Percentiles rank a stretch among this genome's conserved stretches.
These are phyloP conservation scores for Fissipunctia ypsillon DNA, from an alignment of 2,888 invertebrate species.

Conservation along the genomic window DNA sequence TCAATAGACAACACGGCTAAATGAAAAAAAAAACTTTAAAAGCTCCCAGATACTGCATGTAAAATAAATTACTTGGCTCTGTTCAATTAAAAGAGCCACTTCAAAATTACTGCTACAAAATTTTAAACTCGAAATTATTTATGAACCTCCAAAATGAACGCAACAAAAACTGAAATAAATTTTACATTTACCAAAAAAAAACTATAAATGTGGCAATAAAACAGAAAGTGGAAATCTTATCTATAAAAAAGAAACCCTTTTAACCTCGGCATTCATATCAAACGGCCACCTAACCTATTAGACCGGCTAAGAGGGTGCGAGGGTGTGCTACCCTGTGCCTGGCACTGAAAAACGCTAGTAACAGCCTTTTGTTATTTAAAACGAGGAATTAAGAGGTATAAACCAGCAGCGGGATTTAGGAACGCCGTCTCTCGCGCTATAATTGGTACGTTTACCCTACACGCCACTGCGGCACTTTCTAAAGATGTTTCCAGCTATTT, in stretches of 20 bases:
- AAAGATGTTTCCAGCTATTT: conserved; percentile 60
- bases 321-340: conserved; percentile 79
- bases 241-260: conserved; percentile 64
- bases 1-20: not conserved
- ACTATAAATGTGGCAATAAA: conserved; percentile 60
- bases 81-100: conserved; percentile 10
- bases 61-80: conserved; percentile 1
- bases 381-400: conserved; percentile 81
- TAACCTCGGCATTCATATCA: conserved; percentile 63
- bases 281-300: conserved; percentile 76
- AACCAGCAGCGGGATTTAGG: conserved; percentile 69
- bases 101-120: not conserved
- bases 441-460: conserved; percentile 75
- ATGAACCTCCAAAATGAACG: conserved; percentile 13
- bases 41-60: conserved; percentile 10
- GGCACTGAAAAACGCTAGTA: conserved; percentile 82
- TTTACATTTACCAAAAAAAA: conserved; percentile 33
- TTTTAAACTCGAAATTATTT: conserved; percentile 15
- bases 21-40: not conserved
- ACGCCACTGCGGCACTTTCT: conserved; percentile 59
- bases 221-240: conserved; percentile 63
- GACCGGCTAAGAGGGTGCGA: conserved; percentile 75
- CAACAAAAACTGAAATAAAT: conserved; percentile 30
- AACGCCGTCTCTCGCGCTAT: conserved; percentile 65
- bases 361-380: conserved; percentile 85